Conservation (phyloP, 2,113 vertebrate species). For the Siniperca knerii region DNA sequence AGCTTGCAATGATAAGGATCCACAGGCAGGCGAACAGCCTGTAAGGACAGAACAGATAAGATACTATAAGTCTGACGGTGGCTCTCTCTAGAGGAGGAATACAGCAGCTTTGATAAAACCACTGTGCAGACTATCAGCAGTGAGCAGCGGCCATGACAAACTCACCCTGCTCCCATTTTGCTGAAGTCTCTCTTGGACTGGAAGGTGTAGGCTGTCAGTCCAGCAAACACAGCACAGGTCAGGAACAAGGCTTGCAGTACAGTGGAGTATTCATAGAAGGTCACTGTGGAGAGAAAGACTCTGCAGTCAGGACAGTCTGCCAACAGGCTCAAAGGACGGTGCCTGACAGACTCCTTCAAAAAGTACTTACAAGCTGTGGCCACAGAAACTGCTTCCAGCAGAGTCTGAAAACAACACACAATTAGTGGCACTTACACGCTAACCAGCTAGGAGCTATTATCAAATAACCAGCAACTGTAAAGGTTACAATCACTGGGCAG, state of each 20-base stretch:
- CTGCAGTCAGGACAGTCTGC: background rate
- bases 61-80: background rate
- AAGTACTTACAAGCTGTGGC: conserved; percentile 87
- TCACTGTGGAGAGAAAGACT: conserved; percentile 84
- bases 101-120: background rate
- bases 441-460: background rate
- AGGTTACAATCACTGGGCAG: background rate
- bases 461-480: background rate
- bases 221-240: conserved; percentile 92
- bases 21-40: conserved; percentile 93
- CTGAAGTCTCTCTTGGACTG: conserved; percentile 97
- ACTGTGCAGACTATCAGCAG: background rate
- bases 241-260: conserved; percentile 93
- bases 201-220: conserved; percentile 91
- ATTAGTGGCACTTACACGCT: background rate
- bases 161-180: conserved; percentile 93
- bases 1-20: conserved; percentile 90
- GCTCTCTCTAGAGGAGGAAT: background rate
- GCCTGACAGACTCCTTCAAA: background rate
- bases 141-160: background rate
- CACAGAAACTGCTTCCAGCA: conserved; percentile 92
- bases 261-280: conserved; percentile 90
- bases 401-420: conserved; percentile 83
- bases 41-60: conserved; percentile 23
- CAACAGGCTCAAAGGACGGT: background rate